Conservation (phyloP, 2,113 vertebrate genomes). For the Forbesichthys papilliferus region DNA sequence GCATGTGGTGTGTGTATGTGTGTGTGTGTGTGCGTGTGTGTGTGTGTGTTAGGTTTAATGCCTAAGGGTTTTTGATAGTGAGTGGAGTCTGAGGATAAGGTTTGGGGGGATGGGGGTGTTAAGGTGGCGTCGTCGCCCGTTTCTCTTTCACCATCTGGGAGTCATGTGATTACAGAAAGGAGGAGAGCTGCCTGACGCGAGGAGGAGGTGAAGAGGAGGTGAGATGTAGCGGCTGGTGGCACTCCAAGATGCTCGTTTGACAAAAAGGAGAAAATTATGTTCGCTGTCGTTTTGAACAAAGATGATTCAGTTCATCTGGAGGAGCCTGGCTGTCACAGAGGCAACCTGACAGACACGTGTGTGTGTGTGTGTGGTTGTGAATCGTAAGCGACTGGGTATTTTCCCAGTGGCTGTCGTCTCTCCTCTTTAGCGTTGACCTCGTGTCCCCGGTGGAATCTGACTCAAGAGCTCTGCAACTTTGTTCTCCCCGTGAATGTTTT, state of each 20-base stretch:
- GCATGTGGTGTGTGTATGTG: too few species aligned
- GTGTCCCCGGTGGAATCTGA: background rate
- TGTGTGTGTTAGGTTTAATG: background rate
- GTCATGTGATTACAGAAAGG: conserved; percentile 3
- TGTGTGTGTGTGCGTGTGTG: too few species aligned
- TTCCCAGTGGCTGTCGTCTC: background rate
- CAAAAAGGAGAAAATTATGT: conserved; percentile 12
- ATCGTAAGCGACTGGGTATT: background rate
- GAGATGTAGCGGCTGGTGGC: conserved; percentile 16
- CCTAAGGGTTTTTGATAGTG: background rate
- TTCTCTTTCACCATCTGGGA: conserved; percentile 3
- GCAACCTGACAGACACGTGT: conserved; percentile 5
- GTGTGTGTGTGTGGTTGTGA: background rate
- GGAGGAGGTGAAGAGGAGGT: background rate
- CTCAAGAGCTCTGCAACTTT: background rate
- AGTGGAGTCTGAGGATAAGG: background rate
- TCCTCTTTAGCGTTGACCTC: background rate
- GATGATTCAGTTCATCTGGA: conserved; percentile 13
- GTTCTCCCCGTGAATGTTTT: background rate
- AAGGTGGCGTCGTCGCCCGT: conserved; percentile 16
- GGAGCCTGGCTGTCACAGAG: conserved; percentile 3
- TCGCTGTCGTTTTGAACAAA: conserved; percentile 22
- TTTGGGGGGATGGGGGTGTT: background rate
- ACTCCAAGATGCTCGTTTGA: conserved; percentile 6
- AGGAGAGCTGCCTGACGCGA: background rate